Evolutionary conservation across 2,113 vertebrate genomes (phyloP).

Genomic region (Eonycteris spelaea): DNA sequence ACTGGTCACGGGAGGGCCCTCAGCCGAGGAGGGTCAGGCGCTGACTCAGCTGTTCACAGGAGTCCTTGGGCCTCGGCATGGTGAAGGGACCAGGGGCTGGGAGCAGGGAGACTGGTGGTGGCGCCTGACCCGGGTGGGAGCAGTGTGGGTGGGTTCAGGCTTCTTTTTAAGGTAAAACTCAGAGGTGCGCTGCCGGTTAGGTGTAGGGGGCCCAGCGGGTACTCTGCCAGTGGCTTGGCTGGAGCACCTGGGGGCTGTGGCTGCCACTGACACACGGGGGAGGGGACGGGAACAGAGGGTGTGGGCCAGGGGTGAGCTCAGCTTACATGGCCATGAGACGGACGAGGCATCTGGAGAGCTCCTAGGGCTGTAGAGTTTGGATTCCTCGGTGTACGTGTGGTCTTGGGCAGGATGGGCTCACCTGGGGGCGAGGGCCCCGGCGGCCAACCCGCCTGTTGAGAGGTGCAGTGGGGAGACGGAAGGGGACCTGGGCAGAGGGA

Average conservation of each 20-base stretch:
- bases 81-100: neutral
- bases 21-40: neutral
- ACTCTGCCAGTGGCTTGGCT: neutral
- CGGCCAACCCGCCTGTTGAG: neutral
- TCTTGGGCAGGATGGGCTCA: neutral
- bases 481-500: neutral
- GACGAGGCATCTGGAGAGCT: neutral
- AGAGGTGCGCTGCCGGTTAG: neutral
- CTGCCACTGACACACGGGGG: neutral
- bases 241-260: neutral
- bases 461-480: neutral
- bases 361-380: neutral
- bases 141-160: neutral
- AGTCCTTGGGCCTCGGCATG: neutral
- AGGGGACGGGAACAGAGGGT: too few relatives aligned
- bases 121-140: neutral
- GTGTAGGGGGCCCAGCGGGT: too few relatives aligned
- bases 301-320: neutral
- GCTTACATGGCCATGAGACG: neutral
- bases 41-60: neutral
- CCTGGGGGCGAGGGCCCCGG: rapidly evolving
- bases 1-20: neutral
- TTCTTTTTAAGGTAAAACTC: neutral
- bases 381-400: neutral
- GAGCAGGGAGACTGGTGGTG: neutral